Evolutionary conservation across 2,888 invertebrate genomes (phyloP).

Genomic region (Cantharis rufa): DNA sequence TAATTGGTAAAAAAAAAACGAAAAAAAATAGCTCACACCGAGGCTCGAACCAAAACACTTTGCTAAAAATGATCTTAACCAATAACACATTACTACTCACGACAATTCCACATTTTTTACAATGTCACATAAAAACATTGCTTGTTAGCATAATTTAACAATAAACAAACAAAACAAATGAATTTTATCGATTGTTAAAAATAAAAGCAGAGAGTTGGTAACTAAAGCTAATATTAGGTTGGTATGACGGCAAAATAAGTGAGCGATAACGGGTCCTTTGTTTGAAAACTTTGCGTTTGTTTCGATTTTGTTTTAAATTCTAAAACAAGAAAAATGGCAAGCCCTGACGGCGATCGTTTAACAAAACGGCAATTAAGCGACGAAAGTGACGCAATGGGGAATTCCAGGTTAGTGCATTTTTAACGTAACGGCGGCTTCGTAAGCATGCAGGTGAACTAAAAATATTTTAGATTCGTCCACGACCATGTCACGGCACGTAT

Average conservation of each 20-base stretch:
- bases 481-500: slow-evolving; percentile 59
- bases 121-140: not conserved
- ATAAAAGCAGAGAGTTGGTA: not conserved
- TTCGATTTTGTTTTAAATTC: not conserved
- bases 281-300: not conserved
- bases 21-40: not conserved
- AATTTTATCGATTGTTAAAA: not conserved
- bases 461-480: slow-evolving; percentile 46
- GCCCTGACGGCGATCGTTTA: slow-evolving; percentile 40
- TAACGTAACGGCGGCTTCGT: not conserved
- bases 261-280: not conserved
- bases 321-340: slow-evolving; percentile 29
- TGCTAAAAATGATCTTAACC: not conserved
- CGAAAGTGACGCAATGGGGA: slow-evolving; percentile 45
- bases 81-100: not conserved
- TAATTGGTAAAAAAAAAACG: no score
- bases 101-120: not conserved
- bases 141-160: not conserved
- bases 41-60: not conserved
- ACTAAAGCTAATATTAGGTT: not conserved
- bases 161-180: not conserved
- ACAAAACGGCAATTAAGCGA: slow-evolving; percentile 36
- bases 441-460: slow-evolving; percentile 3
- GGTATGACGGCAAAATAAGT: not conserved
- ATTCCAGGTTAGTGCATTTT: slow-evolving; percentile 40